These are phyloP conservation scores for Pristionchus arcanus DNA, from an alignment of 2,888 invertebrate genomes.

Conservation along the genomic window DNA sequence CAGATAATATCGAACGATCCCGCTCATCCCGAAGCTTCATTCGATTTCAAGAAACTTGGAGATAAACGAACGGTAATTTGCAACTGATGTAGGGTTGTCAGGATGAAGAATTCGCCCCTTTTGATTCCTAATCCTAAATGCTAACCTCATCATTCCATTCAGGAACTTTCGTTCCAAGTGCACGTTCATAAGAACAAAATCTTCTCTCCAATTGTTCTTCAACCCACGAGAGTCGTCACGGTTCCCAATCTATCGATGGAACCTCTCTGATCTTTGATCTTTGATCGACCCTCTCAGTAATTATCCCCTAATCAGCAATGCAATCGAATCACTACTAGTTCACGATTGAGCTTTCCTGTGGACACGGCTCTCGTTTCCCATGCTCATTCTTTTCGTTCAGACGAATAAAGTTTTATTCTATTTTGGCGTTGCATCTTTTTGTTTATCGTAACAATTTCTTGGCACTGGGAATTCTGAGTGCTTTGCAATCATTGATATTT, in stretches of 20 bases:
- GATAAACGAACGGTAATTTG: conserved; percentile 10
- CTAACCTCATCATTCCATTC: neutral
- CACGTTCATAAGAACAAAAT: conserved; percentile 4
- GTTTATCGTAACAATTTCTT: too few species aligned
- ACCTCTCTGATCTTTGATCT: conserved; percentile 25
- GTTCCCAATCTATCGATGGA: conserved; percentile 27
- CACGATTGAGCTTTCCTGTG: conserved; percentile 2
- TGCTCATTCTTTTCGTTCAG: conserved; percentile 37
- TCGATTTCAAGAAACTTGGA: neutral
- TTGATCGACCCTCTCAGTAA: neutral
- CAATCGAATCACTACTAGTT: conserved; percentile 5
- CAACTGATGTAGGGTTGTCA: neutral
- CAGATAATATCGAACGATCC: conserved; percentile 43
- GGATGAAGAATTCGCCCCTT: neutral
- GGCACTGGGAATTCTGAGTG: too few species aligned
- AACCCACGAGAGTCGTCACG: neutral
- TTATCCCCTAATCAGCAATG: neutral
- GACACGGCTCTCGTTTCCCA: conserved; percentile 8
- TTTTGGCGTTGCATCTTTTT: too few species aligned
- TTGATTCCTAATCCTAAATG: neutral
- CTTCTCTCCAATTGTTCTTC: conserved; percentile 13
- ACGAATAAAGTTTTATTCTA: conserved; percentile 42
- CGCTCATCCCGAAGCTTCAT: conserved; percentile 33
- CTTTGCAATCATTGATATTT: too few species aligned
- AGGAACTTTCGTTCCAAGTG: conserved; percentile 26